Percentiles rank a stretch among this genome's conserved stretches.
Conservation (phyloP, 92 coral and sea anemone genomes). For the Plumapathes pennacea region DNA sequence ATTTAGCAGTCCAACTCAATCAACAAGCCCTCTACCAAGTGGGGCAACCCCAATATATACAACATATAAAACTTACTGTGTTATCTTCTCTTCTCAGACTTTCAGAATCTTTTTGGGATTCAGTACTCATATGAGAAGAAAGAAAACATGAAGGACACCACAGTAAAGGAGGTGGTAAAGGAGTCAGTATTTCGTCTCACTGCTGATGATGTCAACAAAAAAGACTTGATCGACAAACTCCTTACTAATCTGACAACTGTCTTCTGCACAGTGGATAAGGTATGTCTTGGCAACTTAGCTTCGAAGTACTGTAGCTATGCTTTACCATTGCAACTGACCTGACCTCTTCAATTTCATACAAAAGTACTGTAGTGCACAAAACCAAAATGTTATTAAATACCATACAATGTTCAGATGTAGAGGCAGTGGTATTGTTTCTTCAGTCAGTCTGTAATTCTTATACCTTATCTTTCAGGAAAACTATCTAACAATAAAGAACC, state of each 20-base stretch:
- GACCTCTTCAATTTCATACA: no score
- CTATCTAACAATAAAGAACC: constrained; percentile 84
- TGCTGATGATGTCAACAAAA: constrained; percentile 79
- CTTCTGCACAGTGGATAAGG: constrained; percentile 85
- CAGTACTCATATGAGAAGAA: constrained; percentile 91
- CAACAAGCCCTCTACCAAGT: neutral
- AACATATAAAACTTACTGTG: no score
- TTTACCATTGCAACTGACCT: no score
- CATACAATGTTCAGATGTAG: no score
- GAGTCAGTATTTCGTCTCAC: constrained; percentile 88
- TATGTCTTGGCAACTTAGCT: constrained; percentile 43
- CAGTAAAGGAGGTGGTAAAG: no score
- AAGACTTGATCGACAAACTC: constrained; percentile 87
- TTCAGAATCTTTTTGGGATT: constrained; percentile 94
- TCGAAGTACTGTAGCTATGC: no score
- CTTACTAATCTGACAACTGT: constrained; percentile 83
- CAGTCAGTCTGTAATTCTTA: no score
- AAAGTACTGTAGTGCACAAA: no score
- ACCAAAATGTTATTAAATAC: no score
- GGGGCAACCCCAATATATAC: no score
- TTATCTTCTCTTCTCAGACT: constrained; percentile 55
- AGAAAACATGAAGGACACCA: constrained; percentile 96
- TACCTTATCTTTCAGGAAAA: constrained; percentile 70
- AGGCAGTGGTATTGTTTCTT: no score
- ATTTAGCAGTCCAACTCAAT: neutral